These are phyloP conservation scores for Chinchilla lanigera DNA, from an alignment of 2,113 vertebrate species.

Conservation along the genomic window DNA sequence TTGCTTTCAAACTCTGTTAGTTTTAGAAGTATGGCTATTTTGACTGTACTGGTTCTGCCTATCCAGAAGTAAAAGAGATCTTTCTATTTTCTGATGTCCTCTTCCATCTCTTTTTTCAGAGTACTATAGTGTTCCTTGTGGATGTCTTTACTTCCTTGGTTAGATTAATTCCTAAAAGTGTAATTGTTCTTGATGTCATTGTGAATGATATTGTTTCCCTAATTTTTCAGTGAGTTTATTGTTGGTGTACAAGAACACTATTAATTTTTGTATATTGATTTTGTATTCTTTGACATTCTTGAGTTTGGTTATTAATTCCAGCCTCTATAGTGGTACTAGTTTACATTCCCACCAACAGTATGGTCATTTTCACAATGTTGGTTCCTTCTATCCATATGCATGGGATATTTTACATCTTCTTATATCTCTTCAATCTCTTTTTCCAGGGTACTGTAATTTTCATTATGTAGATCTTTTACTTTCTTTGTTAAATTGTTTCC, in stretches of 20 bases:
- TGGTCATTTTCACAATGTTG: neutral
- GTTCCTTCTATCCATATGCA: neutral
- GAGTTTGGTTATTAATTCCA: no score
- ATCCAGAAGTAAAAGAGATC: neutral
- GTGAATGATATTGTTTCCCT: neutral
- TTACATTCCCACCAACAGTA: no score
- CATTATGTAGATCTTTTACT: neutral
- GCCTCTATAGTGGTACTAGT: no score
- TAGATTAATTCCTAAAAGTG: neutral
- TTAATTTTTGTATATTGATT: neutral
- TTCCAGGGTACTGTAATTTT: neutral
- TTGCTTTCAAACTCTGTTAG: no score
- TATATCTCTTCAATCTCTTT: neutral
- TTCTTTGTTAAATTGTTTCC: neutral
- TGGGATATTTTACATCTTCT: neutral
- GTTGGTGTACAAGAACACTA: neutral
- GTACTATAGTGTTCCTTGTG: neutral
- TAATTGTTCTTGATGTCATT: neutral
- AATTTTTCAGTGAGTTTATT: neutral
- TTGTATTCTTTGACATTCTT: no score
- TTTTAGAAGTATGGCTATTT: neutral
- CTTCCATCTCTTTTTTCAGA: neutral
- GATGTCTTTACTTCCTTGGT: neutral
- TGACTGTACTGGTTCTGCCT: neutral
- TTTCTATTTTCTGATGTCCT: neutral